Base-by-base conservation (phyloP, 2,797 vertebrate species). In the Amazona ochrocephala region DNA sequence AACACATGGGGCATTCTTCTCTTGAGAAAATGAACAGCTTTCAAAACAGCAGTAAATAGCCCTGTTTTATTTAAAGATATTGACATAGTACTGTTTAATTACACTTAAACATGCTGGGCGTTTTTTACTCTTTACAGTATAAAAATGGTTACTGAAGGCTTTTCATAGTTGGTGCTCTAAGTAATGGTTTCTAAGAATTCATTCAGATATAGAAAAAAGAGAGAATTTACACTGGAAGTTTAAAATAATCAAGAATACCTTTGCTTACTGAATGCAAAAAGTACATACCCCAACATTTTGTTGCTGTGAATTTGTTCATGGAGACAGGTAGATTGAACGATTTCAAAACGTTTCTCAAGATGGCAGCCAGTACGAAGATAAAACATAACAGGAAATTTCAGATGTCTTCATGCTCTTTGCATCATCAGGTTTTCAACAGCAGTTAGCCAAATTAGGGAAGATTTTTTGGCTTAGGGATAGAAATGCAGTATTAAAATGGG, bases 11-110 rank as follows among this genome's bases (percentile, higher is more conserved):
- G 5, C 17, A 87, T 90, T 94, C 77, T 93, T 80, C 64, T 45
- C 56, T 92, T 74, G 64, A 79, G 84, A 95, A 86, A 95, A 93
- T 66, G 64, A 90, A 51, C 27, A n/a, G 21, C 39, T 93, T 97
- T 94, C 56, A 70, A 89, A 94, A 56, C 66, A 70, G 16, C 27
- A 84, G 22, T 68, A 87, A 93, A 62, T 47, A 85, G 50, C 11
- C 26, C 53, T 34, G 48, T 68, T 93, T 95, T 85, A 68, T 86
- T 89, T 86, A 66, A 82, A 62, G 18, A 11, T 50, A 56, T 78
- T 47, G 45, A 47, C 8, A 68, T 10, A 29, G 7, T 23, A 62
- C 9, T 42, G 16, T 73, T 88, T 77, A 93, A 68, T 71, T 75
- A 23, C 3, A 19, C 48, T 60, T 48, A 54, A 70, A 11, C 26